phyloP scores from a whole-genome alignment of 1,140 invertebrate genomes.

The Trichoplusia ni region DNA sequence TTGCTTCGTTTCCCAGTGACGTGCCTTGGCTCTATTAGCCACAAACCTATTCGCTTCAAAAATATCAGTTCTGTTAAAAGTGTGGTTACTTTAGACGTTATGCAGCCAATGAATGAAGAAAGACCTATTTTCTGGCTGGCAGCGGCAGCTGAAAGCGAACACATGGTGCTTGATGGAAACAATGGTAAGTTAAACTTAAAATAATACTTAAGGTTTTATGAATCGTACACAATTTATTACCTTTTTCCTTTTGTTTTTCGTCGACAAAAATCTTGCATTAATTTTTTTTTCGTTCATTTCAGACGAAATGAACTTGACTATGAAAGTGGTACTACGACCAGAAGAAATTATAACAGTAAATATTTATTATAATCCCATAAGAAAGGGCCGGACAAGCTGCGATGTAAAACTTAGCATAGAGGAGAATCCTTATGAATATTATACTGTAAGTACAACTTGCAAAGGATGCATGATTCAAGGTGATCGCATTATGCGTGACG shows the following conservation, averaged over 20 bases:
- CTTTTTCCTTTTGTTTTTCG: background rate
- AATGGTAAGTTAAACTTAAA: constrained; percentile 38
- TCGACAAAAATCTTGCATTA: background rate
- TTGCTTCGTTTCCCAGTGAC: constrained; percentile 62
- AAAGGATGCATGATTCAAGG: too few species aligned
- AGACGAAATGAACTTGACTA: constrained; percentile 46
- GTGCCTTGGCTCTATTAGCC: constrained; percentile 61
- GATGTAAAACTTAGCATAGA: constrained; percentile 64
- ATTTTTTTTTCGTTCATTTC: constrained; percentile 35
- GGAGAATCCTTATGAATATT: constrained; percentile 72
- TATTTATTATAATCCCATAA: constrained; percentile 62
- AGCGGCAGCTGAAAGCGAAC: constrained; percentile 39
- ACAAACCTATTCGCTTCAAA: constrained; percentile 58
- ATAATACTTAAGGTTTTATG: background rate
- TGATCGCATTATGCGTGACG: too few species aligned
- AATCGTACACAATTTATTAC: too few species aligned
- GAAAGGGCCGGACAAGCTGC: constrained; percentile 58
- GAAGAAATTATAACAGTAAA: constrained; percentile 50
- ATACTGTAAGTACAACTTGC: constrained; percentile 49
- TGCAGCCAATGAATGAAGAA: constrained; percentile 45
- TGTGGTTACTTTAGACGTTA: constrained; percentile 44
- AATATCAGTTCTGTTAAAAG: constrained; percentile 64
- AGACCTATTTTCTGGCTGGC: constrained; percentile 65
- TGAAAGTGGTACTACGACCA: constrained; percentile 57
- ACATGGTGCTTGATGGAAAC: constrained; percentile 40